Percentiles rank a stretch among this genome's conserved stretches.
These are phyloP conservation scores for Labeo calbasu DNA, from an alignment of 2,797 vertebrate species.

Conservation along the genomic window DNA sequence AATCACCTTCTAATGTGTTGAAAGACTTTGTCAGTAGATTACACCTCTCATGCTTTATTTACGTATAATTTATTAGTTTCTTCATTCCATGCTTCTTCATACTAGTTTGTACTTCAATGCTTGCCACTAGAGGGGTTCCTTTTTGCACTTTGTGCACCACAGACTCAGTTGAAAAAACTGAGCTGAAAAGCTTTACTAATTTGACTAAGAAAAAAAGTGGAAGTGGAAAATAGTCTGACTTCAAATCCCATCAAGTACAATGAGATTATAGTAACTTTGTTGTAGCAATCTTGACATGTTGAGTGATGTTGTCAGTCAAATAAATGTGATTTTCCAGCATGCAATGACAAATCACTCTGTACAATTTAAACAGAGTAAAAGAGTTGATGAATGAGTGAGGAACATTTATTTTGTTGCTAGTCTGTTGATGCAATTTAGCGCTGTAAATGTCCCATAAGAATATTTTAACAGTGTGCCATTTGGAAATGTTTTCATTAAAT, in stretches of 20 bases:
- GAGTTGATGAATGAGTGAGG: background rate
- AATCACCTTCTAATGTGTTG: conserved; percentile 20
- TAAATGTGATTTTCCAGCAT: background rate
- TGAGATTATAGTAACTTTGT: background rate
- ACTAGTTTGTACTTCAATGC: background rate
- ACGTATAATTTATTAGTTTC: background rate
- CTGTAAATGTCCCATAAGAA: background rate
- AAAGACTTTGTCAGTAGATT: conserved; percentile 22
- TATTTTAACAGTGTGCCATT: background rate
- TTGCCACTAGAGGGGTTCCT: conserved; percentile 9
- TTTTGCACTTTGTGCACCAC: background rate
- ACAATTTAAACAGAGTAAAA: background rate
- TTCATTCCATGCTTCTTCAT: conserved; percentile 14
- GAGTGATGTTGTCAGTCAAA: conserved; percentile 28
- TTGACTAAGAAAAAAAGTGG: background rate
- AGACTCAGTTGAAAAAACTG: background rate
- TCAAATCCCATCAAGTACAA: conserved; percentile 23
- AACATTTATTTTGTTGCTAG: background rate
- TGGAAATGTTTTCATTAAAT: background rate
- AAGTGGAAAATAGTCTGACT: background rate
- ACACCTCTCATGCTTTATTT: background rate
- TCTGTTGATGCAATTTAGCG: background rate
- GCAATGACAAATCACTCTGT: background rate
- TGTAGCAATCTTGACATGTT: background rate
- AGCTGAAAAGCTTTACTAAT: background rate